A percentile compares a stretch with the other conserved stretches of the same genome.
Evolutionary conservation across 2,797 vertebrate genomes (phyloP).

Genomic region (Enteromius viviparus): DNA sequence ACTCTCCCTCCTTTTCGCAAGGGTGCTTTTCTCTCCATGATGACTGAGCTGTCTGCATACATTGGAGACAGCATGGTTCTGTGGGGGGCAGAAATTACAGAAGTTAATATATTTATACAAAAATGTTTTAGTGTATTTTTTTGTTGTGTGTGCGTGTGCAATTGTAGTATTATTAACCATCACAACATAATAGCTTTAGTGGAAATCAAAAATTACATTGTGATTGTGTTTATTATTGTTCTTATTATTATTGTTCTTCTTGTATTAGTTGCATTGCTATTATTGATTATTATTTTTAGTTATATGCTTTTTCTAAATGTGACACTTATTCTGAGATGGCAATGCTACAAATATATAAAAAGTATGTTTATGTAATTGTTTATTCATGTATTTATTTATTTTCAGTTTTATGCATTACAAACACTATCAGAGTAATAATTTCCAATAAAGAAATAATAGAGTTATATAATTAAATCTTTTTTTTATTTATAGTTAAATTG

Average conservation of each 20-base stretch:
- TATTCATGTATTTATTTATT: not conserved
- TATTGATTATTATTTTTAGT: not conserved
- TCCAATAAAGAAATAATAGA: not conserved
- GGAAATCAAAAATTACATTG: too few species aligned
- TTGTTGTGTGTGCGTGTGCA: not conserved
- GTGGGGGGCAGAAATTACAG: not conserved
- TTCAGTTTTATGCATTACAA: not conserved
- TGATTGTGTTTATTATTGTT: not conserved
- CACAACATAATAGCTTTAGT: too few species aligned
- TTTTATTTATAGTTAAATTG: not conserved
- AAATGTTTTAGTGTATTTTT: not conserved
- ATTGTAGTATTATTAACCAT: not conserved
- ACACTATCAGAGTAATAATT: not conserved
- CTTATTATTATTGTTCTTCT: not conserved
- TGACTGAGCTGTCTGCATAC: slow-evolving; percentile 65
- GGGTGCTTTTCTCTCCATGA: slow-evolving; percentile 55
- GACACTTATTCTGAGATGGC: not conserved
- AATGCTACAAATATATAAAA: not conserved
- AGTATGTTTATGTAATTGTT: not conserved
- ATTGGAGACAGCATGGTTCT: slow-evolving; percentile 78
- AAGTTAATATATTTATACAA: not conserved
- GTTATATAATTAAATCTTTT: not conserved
- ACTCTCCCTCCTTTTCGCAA: slow-evolving; percentile 64
- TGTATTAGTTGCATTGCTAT: not conserved
- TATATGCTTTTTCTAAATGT: not conserved